These are phyloP conservation scores for Lipophrys pholis DNA, from an alignment of 2,113 vertebrate species.

Conservation along the genomic window DNA sequence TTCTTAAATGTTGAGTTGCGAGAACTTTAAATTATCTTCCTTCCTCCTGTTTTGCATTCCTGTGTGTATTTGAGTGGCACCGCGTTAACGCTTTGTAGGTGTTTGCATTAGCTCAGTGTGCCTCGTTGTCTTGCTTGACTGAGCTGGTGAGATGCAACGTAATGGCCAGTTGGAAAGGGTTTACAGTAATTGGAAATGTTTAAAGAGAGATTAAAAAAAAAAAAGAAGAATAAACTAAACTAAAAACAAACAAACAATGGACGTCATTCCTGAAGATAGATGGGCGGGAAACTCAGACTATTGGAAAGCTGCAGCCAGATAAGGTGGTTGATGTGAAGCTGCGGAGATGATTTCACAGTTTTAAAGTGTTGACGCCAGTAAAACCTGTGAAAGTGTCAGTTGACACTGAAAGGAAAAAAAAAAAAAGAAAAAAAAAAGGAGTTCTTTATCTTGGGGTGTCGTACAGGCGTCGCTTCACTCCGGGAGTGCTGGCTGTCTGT, in stretches of 20 bases:
- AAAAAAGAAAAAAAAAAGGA: not conserved
- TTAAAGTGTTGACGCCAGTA: not conserved
- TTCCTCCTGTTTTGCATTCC: not conserved
- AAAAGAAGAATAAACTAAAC: not conserved
- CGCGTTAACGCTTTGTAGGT: no score
- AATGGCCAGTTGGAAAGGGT: constrained; percentile 15
- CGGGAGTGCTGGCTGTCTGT: constrained; percentile 68
- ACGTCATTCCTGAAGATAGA: constrained; percentile 34
- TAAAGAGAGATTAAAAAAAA: not conserved
- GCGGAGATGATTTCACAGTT: not conserved
- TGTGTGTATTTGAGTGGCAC: constrained; percentile 25
- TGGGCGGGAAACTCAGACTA: constrained; percentile 26
- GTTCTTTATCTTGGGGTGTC: not conserved
- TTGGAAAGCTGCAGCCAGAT: constrained; percentile 29
- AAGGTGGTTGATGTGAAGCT: constrained; percentile 26
- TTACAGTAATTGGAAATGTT: constrained; percentile 46
- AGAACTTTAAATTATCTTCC: not conserved
- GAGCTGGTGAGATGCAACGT: constrained; percentile 18
- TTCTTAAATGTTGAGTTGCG: no score
- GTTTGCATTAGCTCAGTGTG: constrained; percentile 16
- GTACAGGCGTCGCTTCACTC: constrained; percentile 50
- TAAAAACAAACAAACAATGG: constrained; percentile 27
- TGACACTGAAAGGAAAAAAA: not conserved
- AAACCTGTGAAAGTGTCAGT: not conserved
- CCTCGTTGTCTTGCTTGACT: constrained; percentile 33